phyloP scores from a whole-genome alignment of 2,113 vertebrate genomes.

The Regulus satrapa region DNA sequence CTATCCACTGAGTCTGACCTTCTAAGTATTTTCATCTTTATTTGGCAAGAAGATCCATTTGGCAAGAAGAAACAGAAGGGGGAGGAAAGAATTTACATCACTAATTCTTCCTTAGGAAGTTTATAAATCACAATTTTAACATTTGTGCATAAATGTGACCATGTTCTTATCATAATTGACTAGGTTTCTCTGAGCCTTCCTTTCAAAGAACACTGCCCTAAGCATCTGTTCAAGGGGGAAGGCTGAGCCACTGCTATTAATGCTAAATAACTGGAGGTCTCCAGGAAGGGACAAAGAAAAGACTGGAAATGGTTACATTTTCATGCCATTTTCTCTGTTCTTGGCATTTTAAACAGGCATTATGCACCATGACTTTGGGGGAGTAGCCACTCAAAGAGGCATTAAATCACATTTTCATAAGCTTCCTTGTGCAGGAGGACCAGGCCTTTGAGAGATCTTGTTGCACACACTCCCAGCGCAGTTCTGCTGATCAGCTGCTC shows the following conservation, averaged over 20 bases:
- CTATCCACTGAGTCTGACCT: not conserved
- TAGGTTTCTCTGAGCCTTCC: not conserved
- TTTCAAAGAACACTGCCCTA: not conserved
- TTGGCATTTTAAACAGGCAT: not conserved
- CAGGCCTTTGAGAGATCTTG: not conserved
- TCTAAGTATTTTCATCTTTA: not conserved
- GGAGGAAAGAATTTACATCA: not conserved
- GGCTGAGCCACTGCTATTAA: not conserved
- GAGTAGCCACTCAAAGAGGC: not conserved
- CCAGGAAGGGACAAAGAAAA: not conserved
- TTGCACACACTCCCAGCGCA: rapidly evolving
- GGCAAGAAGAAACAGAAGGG: not conserved
- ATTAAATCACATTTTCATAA: not conserved
- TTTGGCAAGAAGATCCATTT: not conserved
- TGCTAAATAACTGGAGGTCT: not conserved
- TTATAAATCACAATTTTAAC: not conserved
- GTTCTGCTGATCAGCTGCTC: not conserved
- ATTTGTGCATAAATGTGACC: not conserved
- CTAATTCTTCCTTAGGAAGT: not conserved
- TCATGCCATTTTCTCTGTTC: not conserved
- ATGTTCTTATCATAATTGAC: not conserved
- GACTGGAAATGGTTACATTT: not conserved
- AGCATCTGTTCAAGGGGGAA: not conserved
- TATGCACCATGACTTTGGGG: not conserved
- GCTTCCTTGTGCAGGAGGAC: not conserved